Base-by-base conservation (phyloP, 2,888 invertebrate species). In the Alitta virens region DNA sequence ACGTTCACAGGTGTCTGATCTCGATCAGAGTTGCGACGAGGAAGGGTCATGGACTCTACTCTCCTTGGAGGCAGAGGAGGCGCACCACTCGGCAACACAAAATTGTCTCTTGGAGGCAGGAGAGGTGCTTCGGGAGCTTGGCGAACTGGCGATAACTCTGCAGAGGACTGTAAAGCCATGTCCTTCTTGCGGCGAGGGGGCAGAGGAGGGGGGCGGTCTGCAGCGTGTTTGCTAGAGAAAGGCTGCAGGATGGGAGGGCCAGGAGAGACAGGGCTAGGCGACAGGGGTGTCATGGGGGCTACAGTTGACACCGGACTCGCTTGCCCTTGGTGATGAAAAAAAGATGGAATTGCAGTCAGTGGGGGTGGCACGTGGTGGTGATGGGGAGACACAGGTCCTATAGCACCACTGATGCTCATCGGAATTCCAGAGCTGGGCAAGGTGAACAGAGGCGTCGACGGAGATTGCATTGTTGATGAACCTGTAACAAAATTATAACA, bases 101-200 rank as follows among this genome's bases (percentile, higher is more conserved):
- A 24, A 2, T 21, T 24, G 43, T 53, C 40, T 18, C 60, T 33
- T 2, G 60, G 60, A 1, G 60, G 60, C 27, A 60, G 21, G 27
- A 85, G 83, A n/a, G 89, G 89, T 57, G 89, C 88, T 77, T 88
- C 88, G 61, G 87, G 87, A 59, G 87, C 87, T 81, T 87, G 88
- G 71, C 86, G 85, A 66, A 83, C 83, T 52, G 55, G 66, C 85
- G 86, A 68, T 7, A 86, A 86, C 68, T 74, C 74, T 54, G 75
- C 74, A 63, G 87, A 87, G 21, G 85, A 12, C 38, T 33, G 85
- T 65, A 86, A 83, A 58, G 87, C 85, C 68, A 85, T 84, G 69
- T 86, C 85, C 69, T 87, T 80, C 69, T 85, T 84, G 53, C 86
- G 84, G 66, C 86, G 55, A 1, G 64, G 52, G n/a, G 64, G 59